Base-by-base conservation (phyloP, 2,888 invertebrate species). In the Malachius bipustulatus region DNA sequence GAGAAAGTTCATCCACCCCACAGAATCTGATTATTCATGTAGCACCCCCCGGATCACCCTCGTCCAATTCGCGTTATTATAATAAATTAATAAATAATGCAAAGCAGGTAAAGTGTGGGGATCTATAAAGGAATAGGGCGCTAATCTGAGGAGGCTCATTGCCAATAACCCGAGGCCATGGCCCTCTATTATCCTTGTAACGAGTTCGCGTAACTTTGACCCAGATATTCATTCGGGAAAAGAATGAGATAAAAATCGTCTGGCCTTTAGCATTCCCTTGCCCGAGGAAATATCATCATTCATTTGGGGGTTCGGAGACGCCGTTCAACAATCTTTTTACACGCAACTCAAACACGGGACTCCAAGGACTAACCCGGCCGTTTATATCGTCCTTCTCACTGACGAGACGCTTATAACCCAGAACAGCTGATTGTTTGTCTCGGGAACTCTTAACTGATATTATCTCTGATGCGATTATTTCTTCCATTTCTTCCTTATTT, bases 131-230 rank as follows among this genome's bases (percentile, higher is more conserved):
- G 32, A 6, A 27, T 32, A 43, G 44, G 39, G 42, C 43, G 47
- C 47, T 48, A 48, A 48, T 48, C 45, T 40, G 35, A 46, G 44
- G 28, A 43, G 45, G 48, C 50, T 53, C 52, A 54, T 55, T 54
- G 54, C 51, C 54, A 52, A 54, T 54, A 55, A 55, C 51, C 42
- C 45, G 31, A 33, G 38, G 38, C 39, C 44, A 44, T 46, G 39
- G 40, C 47, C 51, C 51, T 48, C 54, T 48, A 57, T 57, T 56
- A 57, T 56, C 56, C 51, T 49, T 48, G 51, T 58, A 57, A 52
- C 52, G 49, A 58, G 55, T 58, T 57, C 54, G 51, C 53, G 52
- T 56, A 58, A 58, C 58, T 58, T 58, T 58, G 58, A 57, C 57
- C 57, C 52, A 57, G 57, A 57, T 57, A 57, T 56, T 51, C 54